These are phyloP conservation scores for Lipophrys pholis DNA, from an alignment of 2,113 vertebrate genomes.

Conservation along the genomic window DNA sequence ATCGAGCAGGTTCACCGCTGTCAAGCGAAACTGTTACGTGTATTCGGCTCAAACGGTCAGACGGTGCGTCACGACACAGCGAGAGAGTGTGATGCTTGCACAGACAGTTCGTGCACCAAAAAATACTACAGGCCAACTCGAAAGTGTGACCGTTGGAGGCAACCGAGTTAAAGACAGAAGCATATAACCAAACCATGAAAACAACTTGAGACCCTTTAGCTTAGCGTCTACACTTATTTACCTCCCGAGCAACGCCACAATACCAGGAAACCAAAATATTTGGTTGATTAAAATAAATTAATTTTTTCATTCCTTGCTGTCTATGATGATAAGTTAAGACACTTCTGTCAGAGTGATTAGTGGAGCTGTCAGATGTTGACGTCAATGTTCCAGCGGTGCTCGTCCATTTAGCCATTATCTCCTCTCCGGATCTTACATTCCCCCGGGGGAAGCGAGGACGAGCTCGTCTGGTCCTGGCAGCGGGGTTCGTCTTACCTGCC, in stretches of 20 bases:
- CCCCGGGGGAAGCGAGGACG: background rate
- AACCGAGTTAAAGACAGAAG: slow-evolving; percentile 2
- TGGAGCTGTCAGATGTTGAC: background rate
- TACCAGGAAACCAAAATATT: background rate
- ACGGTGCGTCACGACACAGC: slow-evolving; percentile 33
- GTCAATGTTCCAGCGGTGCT: background rate
- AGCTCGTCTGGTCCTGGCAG: background rate
- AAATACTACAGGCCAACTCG: slow-evolving; percentile 52
- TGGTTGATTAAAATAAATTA: background rate
- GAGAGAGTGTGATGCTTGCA: slow-evolving; percentile 14
- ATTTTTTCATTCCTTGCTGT: background rate
- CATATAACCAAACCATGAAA: background rate
- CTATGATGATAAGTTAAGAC: background rate
- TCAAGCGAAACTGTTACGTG: slow-evolving; percentile 15
- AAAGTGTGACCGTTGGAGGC: background rate
- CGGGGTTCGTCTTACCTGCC: slow-evolving; percentile 87
- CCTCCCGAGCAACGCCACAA: background rate
- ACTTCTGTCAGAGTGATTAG: background rate
- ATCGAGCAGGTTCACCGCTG: background rate
- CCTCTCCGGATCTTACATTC: slow-evolving; percentile 12
- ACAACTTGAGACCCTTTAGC: too few relatives aligned
- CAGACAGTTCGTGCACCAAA: slow-evolving; percentile 45
- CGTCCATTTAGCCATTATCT: background rate
- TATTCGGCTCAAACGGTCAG: slow-evolving; percentile 10
- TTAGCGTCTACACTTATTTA: too few relatives aligned